These are phyloP conservation scores for Agelas oroides DNA, from an alignment of 37 sponge, comb jelly and placozoan genomes.

Conservation along the genomic window DNA sequence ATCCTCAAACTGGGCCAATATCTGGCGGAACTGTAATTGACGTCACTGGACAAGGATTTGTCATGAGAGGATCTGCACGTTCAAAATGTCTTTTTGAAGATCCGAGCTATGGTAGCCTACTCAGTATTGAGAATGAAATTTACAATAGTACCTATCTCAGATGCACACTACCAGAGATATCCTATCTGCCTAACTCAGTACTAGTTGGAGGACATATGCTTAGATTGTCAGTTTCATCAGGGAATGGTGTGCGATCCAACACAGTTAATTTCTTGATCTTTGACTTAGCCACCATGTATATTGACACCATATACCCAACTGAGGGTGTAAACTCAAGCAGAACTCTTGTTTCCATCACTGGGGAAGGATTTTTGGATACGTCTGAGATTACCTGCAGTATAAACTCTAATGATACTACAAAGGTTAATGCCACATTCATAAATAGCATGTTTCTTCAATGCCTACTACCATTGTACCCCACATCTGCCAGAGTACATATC, in stretches of 20 bases:
- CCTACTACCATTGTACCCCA: slow-evolving; percentile 25
- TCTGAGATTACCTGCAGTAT: slow-evolving; percentile 34
- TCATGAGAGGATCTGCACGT: background rate
- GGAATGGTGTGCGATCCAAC: slow-evolving; percentile 5
- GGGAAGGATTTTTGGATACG: slow-evolving; percentile 45
- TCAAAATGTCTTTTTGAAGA: slow-evolving; percentile 41
- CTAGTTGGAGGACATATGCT: background rate
- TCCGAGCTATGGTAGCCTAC: background rate
- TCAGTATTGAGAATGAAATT: background rate
- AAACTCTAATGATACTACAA: background rate
- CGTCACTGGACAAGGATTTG: slow-evolving; percentile 52
- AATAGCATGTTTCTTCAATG: slow-evolving; percentile 34
- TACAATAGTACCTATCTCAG: slow-evolving; percentile 26
- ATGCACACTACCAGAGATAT: slow-evolving; percentile 39
- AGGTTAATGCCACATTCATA: slow-evolving; percentile 25
- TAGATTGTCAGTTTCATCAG: background rate
- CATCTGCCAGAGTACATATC: slow-evolving; percentile 13
- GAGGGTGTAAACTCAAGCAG: slow-evolving; percentile 36
- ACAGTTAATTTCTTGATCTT: slow-evolving; percentile 31
- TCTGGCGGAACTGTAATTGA: slow-evolving; percentile 53
- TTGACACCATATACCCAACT: slow-evolving; percentile 48
- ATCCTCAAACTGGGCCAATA: slow-evolving; percentile 26
- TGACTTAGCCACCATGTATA: slow-evolving; percentile 27
- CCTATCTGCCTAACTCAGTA: background rate
- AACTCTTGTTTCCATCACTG: slow-evolving; percentile 23